Evolutionary conservation across 1,140 invertebrate species (phyloP).

Genomic region (Micrasema longulum): DNA sequence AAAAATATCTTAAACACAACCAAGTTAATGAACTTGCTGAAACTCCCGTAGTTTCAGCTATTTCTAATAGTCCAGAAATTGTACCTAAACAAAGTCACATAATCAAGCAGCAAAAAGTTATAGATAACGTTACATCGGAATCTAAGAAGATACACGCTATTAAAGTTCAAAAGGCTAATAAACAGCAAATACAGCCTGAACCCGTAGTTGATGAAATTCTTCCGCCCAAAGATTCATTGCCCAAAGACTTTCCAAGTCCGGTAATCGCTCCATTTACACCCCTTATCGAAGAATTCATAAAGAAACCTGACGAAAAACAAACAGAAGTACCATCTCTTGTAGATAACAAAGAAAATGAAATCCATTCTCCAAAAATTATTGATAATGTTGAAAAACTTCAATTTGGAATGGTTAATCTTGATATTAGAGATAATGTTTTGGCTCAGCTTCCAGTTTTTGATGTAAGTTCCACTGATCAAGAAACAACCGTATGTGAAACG

Average conservation of each 20-base stretch:
- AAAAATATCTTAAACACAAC: constrained; percentile 27
- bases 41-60: constrained; percentile 52
- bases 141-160: constrained; percentile 5
- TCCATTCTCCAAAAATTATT: too few species aligned
- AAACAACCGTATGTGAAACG: background rate
- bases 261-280: background rate
- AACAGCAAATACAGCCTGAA: background rate
- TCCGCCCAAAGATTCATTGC: background rate
- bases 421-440: background rate
- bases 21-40: constrained; percentile 30
- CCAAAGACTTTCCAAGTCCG: background rate
- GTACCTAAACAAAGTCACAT: constrained; percentile 41
- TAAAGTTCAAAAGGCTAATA: constrained; percentile 8
- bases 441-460: background rate
- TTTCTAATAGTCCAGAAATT: constrained; percentile 53
- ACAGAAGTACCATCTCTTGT: background rate
- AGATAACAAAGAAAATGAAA: background rate
- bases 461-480: constrained; percentile 3
- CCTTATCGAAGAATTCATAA: background rate
- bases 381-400: too few species aligned
- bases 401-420: too few species aligned
- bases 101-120: constrained; percentile 17
- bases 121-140: constrained; percentile 19
- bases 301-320: constrained; percentile 6
- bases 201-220: background rate